Evolutionary conservation across 1,140 invertebrate species (phyloP), one percentile per base, ranked within the genome.

Genomic region (Trachymyrmex septentrionalis): DNA sequence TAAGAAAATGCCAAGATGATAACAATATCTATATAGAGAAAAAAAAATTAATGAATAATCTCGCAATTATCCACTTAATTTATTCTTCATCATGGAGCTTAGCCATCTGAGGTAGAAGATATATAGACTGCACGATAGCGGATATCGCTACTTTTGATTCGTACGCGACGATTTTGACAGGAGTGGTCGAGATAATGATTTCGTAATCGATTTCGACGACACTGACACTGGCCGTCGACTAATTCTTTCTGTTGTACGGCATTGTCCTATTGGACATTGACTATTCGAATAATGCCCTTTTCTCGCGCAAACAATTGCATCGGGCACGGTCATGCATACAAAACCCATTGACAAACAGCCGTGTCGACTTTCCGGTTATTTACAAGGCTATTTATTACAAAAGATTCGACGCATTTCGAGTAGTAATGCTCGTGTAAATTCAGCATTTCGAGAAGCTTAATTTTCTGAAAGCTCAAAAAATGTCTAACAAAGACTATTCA

Each of bases 191-290:
- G 69, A 69, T 81, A 27, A 82, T 19, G 38, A 72, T 84, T 73
- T 73, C 69, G 80, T 84, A 84, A 84, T 19, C 24, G 19, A 44
- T 50, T 44, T 64, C 14, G 24, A 9, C 73, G 80, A 73, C 80
- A 84, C 38, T 84, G 80, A 75, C 80, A 73, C 67, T 84, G 69
- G 80, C 80, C 80, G 38, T 84, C 77, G 9, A 77, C 16, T 27
- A 34, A 66, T 9, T 72, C 64, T 81, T 71, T 16, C 6, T 7
- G 30, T 34, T 10, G 19, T n/a, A 34, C 34, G 55, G 73, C 67
- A 84, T 75, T 84, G 80, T 75, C 9, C 14, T 34, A 34, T 14
- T 50, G 48, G 48, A 50, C 14, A 50, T 16, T 50, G 48, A 16
- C 48, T 50, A 50, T 16, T 59, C 48, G 0, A 84, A 84, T 73